Evolutionary conservation across 1,140 invertebrate species (phyloP).

Genomic region (Cataglyphis hispanica): DNA sequence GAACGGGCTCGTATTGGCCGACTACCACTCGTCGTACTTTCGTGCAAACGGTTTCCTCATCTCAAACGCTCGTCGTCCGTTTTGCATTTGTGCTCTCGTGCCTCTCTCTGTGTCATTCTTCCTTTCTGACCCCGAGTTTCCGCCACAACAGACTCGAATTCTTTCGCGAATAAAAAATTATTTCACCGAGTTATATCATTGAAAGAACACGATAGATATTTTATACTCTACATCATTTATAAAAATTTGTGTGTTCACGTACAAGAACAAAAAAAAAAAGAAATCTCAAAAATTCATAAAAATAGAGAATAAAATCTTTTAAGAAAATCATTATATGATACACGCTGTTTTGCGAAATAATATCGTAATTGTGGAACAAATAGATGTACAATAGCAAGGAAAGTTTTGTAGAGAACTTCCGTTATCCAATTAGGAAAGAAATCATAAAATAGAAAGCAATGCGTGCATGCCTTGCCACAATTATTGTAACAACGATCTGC

Average conservation of each 20-base stretch:
- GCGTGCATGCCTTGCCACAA: background rate
- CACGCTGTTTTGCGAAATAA: background rate
- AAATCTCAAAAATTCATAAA: background rate
- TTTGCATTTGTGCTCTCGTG: constrained; percentile 76
- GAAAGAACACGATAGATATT: background rate
- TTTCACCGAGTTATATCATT: constrained; percentile 51
- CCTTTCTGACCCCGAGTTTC: constrained; percentile 64
- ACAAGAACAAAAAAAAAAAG: background rate
- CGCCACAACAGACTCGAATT: constrained; percentile 42
- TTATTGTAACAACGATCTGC: constrained; percentile 29
- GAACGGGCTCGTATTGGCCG: constrained; percentile 73
- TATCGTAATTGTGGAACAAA: background rate
- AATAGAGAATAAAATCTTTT: background rate
- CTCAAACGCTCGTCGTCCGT: constrained; percentile 77
- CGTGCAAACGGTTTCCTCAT: constrained; percentile 73
- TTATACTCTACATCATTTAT: background rate
- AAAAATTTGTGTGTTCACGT: background rate
- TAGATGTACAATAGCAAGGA: background rate
- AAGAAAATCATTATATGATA: background rate
- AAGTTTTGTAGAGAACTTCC: constrained; percentile 16
- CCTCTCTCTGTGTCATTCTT: constrained; percentile 40
- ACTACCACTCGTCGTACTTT: constrained; percentile 77
- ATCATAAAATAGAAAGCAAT: constrained; percentile 42
- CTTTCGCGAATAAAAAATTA: constrained; percentile 54
- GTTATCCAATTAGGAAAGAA: constrained; percentile 26